phyloP scores from a whole-genome alignment of 2,797 vertebrate species.

The Pangasius krempfi region DNA sequence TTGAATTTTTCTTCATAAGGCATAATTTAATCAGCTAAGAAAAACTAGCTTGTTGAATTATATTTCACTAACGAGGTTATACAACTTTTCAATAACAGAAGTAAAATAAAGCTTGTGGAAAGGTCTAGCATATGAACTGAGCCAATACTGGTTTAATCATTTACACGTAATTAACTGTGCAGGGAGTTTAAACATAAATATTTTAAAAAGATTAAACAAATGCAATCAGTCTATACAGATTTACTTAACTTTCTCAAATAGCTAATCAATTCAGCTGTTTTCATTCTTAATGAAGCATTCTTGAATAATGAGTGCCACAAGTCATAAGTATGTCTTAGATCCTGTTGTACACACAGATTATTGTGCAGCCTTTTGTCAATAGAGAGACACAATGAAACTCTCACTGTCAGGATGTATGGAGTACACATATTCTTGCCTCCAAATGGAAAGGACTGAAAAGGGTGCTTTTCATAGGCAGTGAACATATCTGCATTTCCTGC shows the following conservation, averaged over 20 bases:
- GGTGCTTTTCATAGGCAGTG: background rate
- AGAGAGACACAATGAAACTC: background rate
- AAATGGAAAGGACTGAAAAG: background rate
- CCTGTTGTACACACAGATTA: background rate
- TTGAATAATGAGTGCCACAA: background rate
- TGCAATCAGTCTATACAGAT: background rate
- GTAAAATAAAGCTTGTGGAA: background rate
- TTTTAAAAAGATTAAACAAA: background rate
- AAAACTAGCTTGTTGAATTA: background rate
- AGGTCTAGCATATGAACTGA: background rate
- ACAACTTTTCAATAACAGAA: background rate
- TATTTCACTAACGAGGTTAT: background rate
- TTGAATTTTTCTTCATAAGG: background rate
- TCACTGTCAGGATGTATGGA: background rate
- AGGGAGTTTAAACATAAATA: background rate
- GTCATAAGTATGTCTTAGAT: background rate
- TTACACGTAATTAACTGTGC: background rate
- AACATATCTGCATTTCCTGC: background rate
- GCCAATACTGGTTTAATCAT: background rate
- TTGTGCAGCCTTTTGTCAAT: background rate
- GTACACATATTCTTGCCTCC: background rate
- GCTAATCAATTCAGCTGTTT: background rate
- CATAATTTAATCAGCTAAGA: background rate
- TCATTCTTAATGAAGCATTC: background rate
- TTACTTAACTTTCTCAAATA: background rate